These are phyloP conservation scores for Oryzias javanicus DNA, from an alignment of 2,113 vertebrate species.

Conservation along the genomic window DNA sequence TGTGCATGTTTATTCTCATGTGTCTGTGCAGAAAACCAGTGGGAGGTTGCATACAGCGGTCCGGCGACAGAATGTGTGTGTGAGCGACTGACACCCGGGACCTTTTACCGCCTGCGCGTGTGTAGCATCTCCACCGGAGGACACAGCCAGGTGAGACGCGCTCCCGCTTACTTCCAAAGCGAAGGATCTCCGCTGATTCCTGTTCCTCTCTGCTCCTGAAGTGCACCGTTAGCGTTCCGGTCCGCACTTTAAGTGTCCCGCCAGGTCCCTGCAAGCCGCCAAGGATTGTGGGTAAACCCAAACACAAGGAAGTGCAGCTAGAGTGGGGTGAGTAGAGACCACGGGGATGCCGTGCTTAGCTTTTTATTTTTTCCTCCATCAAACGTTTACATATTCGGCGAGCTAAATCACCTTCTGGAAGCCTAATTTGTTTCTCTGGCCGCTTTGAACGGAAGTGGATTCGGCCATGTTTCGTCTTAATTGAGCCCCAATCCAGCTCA, in stretches of 20 bases:
- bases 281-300: constrained; percentile 87
- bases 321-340: constrained; percentile 86
- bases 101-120: constrained; percentile 88
- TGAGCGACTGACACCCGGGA: constrained; percentile 89
- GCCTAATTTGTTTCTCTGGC: constrained; percentile 14
- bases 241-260: constrained; percentile 87
- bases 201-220: constrained; percentile 46
- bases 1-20: neutral
- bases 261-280: constrained; percentile 88
- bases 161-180: neutral
- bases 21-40: constrained; percentile 80
- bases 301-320: constrained; percentile 93
- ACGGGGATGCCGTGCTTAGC: constrained; percentile 6
- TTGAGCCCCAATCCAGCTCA: constrained; percentile 47
- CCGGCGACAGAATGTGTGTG: constrained; percentile 86
- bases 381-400: neutral
- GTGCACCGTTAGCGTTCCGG: constrained; percentile 89
- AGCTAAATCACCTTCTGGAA: constrained; percentile 37
- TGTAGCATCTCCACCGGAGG: constrained; percentile 95
- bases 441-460: constrained; percentile 33
- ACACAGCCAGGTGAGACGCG: constrained; percentile 85
- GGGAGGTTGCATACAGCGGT: constrained; percentile 92
- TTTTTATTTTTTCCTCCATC: constrained; percentile 11
- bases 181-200: neutral
- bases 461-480: constrained; percentile 47